Evolutionary conservation across 2,888 invertebrate genomes (phyloP), one percentile per base, ranked within the genome.

Genomic region (Adelognathus sp.): DNA sequence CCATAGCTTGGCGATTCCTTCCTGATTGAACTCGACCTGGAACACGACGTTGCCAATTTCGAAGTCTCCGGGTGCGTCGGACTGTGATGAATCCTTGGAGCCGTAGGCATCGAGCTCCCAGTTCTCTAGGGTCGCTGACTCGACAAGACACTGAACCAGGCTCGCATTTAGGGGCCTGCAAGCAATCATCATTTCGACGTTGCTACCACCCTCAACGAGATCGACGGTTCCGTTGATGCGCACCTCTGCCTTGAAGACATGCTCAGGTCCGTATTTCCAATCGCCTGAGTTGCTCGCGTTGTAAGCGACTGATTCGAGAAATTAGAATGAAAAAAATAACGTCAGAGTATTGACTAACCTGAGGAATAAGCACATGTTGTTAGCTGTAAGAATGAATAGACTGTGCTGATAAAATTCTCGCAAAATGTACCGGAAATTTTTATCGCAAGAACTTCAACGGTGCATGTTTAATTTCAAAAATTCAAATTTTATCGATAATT

Each of bases 191-290:
- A 67, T 67, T 18, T 0, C 16, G 18, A 67, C 0, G n/a, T 67
- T 14, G 7, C 66, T 31, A 36, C 14, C 14, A n/a, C 3, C 14
- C 1, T 4, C n/a, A 9, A 16, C 5, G 3, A 3, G 2, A 14
- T 31, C 24, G 1, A 56, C 2, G 2, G 56, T 56, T 16, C 16
- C 11, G 18, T 18, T 6, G 56, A 2, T 33, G 21, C 29, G 5
- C 7, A 44, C 54, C 29, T 71, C 58, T 2, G 71, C 50, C 16
- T 50, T 60, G 33, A 70, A 70, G 16, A 70, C 21, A 16, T 70
- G 50, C 18, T 70, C 70, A 14, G 70, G 70, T 50, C 70, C 70
- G 31, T 70, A 36, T 36, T 46, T 70, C 70, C 69, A 69, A n/a
- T 50, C 16, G 14, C 31, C 63, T 18, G 46, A n/a, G 18, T 11